These are phyloP conservation scores for Nesoenas mayeri DNA, from an alignment of 2,113 vertebrate genomes.

Conservation along the genomic window DNA sequence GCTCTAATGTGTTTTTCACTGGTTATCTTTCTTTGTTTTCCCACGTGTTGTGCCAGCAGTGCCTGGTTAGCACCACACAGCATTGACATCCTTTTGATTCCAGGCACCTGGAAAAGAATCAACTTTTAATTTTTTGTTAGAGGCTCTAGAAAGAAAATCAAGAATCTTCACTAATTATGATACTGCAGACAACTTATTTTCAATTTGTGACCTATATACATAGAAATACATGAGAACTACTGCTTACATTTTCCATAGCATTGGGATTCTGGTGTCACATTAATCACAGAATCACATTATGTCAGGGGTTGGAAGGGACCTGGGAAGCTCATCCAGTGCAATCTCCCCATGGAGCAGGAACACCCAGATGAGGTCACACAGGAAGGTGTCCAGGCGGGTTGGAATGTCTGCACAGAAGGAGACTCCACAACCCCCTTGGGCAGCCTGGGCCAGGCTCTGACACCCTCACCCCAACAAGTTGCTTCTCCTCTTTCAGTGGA, in stretches of 20 bases:
- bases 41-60: background rate
- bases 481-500: too few relatives aligned
- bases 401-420: too few relatives aligned
- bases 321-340: too few relatives aligned
- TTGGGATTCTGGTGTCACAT: background rate
- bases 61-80: background rate
- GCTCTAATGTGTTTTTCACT: rapidly evolving
- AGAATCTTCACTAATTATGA: background rate
- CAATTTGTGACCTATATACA: background rate
- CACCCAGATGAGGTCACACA: too few relatives aligned
- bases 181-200: background rate
- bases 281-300: too few relatives aligned
- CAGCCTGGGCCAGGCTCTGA: too few relatives aligned
- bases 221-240: background rate
- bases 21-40: background rate
- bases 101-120: background rate
- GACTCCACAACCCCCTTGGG: too few relatives aligned
- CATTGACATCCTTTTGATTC: background rate
- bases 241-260: background rate
- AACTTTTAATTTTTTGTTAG: background rate
- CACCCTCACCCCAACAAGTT: too few relatives aligned
- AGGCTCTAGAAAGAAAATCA: background rate
- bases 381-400: too few relatives aligned
- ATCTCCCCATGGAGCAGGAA: too few relatives aligned
- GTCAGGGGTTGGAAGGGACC: too few relatives aligned